Base-by-base conservation (phyloP, 2,113 vertebrate genomes). In the Triplophysa dalaica region DNA sequence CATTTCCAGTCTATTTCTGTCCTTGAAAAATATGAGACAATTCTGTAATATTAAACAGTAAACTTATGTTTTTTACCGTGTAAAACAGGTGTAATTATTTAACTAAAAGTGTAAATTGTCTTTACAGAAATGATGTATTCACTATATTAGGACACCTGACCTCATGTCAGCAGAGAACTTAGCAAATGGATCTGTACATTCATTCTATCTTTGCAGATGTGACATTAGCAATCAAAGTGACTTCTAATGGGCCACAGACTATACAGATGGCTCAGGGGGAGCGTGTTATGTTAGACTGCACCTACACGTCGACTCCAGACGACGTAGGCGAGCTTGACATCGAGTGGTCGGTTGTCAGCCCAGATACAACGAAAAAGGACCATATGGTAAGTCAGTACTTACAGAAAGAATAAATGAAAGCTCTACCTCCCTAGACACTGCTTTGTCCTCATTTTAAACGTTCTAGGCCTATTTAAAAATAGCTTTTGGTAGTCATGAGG, bases 281-380 rank as follows among this genome's bases (percentile, higher is more conserved):
- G 43, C 89, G 84, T 0, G 93, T 92, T 76, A 93, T 86, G 5
- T 75, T 98, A 87, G 92, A 89, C 26, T 98, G 96, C 70, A 93
- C 88, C 19, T 98, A 94, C 75, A 82, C 88, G 1, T 82, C 89
- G 0, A 92, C 92, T 52, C 89, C 92, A 0, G 83, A 80, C 2
- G 95, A 96, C 78, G 87, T 85, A 0, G 96, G 96, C 12, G 92
- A 93, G 7, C 91, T 92, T 7, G 89, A 95, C 85, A 95, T 95
- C 2, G 96, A 97, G 67, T 97, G 96, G 95, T 94, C 90, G 54
- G 85, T 93, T 77, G 80, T 97, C 90, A 93, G 91, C 17, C 92
- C 94, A 0, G 95, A 96, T 69, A 90, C 89, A 0, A 86, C 93
- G 0, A 78, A 90, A 56, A 93, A 92, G 0, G 94, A 95, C 86